Evolutionary conservation across 2,797 vertebrate genomes (phyloP), one percentile per base, ranked within the genome.

Genomic region (Zenarchopterus dispar): DNA sequence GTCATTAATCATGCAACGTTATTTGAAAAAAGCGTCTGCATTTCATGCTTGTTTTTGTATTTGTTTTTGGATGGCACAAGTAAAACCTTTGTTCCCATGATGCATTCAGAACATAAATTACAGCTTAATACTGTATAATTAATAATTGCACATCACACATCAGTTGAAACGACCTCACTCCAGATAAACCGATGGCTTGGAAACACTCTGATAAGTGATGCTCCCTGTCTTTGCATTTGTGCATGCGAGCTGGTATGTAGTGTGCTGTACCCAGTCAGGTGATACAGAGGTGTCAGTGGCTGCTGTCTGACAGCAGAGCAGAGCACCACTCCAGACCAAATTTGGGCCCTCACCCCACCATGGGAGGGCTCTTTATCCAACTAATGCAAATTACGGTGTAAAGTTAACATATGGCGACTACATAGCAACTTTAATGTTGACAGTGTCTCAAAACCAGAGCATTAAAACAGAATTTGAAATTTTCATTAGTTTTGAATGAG

Each of bases 201-300:
- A 24, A 48, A 46, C 58, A 50, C 24, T 72, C 49, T 55, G 70
- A 80, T 77, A 70, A 72, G 26, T 0, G 45, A 24, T 46, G n/a
- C 62, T 59, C 31, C n/a, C n/a, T 51, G 1, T 48, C 41, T 46
- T 6, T 33, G 56, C 9, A 31, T 23, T 44, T 26, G 31, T 28
- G 39, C 28, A 17, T 52, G 55, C 0, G 45, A 24, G 63, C 48
- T 69, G 91, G 82, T 91, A 93, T 94, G 91, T 91, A 87, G 87
- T 83, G 84, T 88, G 89, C 79, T 80, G 80, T 82, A 88, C 84
- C 80, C 88, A 84, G 89, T 90, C 88, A 88, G 91, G 93, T 94
- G 94, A 95, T 96, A 94, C 87, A 80, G 93, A 96, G 94, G 95
- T 97, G 96, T 96, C 93, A 90, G 89, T 93, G 92, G 92, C 91